These are phyloP conservation scores for Seira sanloemensis DNA, from an alignment of 2,888 invertebrate species.

Conservation along the genomic window DNA sequence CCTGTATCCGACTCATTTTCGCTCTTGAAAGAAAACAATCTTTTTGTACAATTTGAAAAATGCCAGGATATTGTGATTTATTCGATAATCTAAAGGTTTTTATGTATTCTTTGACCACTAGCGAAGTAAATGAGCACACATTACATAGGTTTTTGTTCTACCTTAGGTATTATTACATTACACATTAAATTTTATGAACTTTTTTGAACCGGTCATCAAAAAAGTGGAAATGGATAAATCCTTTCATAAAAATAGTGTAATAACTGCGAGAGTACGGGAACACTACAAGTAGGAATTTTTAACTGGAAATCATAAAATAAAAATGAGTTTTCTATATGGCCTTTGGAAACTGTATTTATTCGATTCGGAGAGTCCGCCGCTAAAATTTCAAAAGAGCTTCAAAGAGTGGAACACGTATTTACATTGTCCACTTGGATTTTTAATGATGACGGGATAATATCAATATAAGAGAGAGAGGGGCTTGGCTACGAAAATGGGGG, in stretches of 20 bases:
- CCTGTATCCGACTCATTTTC: conserved; percentile 36
- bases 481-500: conserved; percentile 52
- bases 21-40: conserved; percentile 48
- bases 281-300: conserved; percentile 33
- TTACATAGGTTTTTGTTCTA: conserved; percentile 29
- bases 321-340: neutral
- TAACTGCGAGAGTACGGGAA: no score
- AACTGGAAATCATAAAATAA: conserved; percentile 37
- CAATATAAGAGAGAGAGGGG: conserved; percentile 46
- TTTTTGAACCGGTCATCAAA: conserved; percentile 47
- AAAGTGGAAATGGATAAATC: conserved; percentile 32
- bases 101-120: conserved; percentile 33
- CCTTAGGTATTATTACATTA: conserved; percentile 43
- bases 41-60: conserved; percentile 59
- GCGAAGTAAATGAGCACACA: neutral
- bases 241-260: conserved; percentile 54
- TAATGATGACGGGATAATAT: neutral
- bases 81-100: conserved; percentile 56
- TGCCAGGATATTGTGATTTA: conserved; percentile 65
- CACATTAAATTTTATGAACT: conserved; percentile 64
- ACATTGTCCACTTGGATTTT: conserved; percentile 30
- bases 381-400: conserved; percentile 23
- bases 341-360: neutral
- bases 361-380: neutral
- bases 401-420: conserved; percentile 42